phyloP scores from a whole-genome alignment of 2,888 invertebrate species.

The Gerosis bhagava region DNA sequence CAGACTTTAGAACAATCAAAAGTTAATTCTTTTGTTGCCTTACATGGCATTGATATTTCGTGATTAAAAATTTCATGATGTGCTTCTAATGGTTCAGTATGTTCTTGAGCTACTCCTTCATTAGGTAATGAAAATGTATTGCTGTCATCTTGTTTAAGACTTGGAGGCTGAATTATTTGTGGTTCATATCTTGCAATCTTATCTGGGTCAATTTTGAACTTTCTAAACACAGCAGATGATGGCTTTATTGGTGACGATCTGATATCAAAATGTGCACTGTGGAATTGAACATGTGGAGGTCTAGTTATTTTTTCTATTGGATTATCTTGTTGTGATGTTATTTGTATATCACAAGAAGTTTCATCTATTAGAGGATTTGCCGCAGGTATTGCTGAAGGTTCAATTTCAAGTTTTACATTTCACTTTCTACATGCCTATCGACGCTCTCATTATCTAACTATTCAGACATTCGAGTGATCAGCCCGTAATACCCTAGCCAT shows the following conservation, averaged over 20 bases:
- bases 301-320: slow-evolving; percentile 38
- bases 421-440: too few species aligned
- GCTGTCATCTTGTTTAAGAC: slow-evolving; percentile 39
- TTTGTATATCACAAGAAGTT: slow-evolving; percentile 17
- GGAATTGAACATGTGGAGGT: slow-evolving; percentile 57
- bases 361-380: slow-evolving; percentile 21
- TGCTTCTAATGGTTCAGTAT: slow-evolving; percentile 26
- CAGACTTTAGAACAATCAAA: slow-evolving; percentile 48
- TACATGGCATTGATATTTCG: slow-evolving; percentile 47
- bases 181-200: slow-evolving; percentile 62
- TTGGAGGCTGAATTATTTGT: slow-evolving; percentile 57
- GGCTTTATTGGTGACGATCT: slow-evolving; percentile 73
- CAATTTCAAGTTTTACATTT: slow-evolving; percentile 29
- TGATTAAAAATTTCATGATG: slow-evolving; percentile 52
- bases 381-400: slow-evolving; percentile 18
- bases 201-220: slow-evolving; percentile 68
- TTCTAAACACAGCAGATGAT: slow-evolving; percentile 63
- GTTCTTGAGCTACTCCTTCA: slow-evolving; percentile 5
- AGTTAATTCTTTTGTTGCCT: slow-evolving; percentile 48
- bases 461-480: too few species aligned
- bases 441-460: too few species aligned
- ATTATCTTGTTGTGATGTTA: slow-evolving; percentile 25
- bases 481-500: too few species aligned
- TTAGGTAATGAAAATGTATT: slow-evolving; percentile 9
- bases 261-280: slow-evolving; percentile 72